Evolutionary conservation across 2,888 invertebrate genomes (phyloP).

Genomic region (Tetranychus truncatus): DNA sequence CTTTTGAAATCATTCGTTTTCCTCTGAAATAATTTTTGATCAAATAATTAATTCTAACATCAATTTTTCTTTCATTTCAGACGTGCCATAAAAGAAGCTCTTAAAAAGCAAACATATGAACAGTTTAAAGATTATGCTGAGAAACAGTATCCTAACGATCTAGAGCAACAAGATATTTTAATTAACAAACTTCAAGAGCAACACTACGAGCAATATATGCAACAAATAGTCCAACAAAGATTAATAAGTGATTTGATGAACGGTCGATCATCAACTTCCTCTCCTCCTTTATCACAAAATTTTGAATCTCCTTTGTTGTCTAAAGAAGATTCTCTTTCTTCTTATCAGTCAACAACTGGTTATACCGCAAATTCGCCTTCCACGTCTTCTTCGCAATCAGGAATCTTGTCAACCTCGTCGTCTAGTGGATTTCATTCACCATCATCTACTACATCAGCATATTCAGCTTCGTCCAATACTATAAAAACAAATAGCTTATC

Average conservation of each 20-base stretch:
- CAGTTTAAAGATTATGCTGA: slow-evolving; percentile 82
- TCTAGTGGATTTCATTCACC: slow-evolving; percentile 3
- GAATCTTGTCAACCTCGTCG: slow-evolving; percentile 23
- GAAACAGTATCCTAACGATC: slow-evolving; percentile 54
- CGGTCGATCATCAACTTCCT: background rate
- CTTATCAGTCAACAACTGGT: slow-evolving; percentile 4
- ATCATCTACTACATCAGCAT: background rate
- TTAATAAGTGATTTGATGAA: slow-evolving; percentile 34
- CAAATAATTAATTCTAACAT: background rate
- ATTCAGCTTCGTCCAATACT: background rate
- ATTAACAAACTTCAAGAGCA: slow-evolving; percentile 91
- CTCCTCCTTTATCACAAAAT: slow-evolving; percentile 30
- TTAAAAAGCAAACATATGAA: slow-evolving; percentile 79
- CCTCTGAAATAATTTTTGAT: background rate
- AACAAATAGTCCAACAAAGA: slow-evolving; percentile 42
- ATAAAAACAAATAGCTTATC: background rate
- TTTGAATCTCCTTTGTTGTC: background rate
- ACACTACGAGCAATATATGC: slow-evolving; percentile 96
- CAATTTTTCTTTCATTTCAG: slow-evolving; percentile 19
- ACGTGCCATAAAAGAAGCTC: slow-evolving; percentile 71
- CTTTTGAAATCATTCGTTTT: background rate
- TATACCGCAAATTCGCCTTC: background rate
- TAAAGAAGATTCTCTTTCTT: background rate
- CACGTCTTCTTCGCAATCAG: background rate
- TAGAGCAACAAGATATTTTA: slow-evolving; percentile 65